Evolutionary conservation across 2,113 vertebrate genomes (phyloP).

Genomic region (Anseranas semipalmata): DNA sequence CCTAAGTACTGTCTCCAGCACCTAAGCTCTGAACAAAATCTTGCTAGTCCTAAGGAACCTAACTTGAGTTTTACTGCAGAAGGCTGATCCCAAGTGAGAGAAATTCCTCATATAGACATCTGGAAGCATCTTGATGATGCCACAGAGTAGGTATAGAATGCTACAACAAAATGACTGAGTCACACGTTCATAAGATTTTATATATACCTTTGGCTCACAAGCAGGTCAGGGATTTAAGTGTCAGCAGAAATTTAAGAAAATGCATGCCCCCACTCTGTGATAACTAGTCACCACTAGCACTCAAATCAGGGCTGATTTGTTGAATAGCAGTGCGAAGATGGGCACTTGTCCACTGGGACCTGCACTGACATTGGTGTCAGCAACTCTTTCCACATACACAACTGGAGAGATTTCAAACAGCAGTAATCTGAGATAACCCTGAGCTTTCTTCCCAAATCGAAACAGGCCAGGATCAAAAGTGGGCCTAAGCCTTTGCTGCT

Average conservation of each 20-base stretch:
- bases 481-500: neutral
- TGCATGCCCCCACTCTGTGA: neutral
- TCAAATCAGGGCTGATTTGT: neutral
- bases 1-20: neutral
- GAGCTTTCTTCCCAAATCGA: neutral
- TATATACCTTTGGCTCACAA: neutral
- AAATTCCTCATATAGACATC: fast-evolving
- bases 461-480: neutral
- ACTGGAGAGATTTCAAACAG: neutral
- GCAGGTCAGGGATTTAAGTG: neutral
- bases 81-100: neutral
- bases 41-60: neutral
- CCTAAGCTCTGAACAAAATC: neutral
- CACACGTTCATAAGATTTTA: neutral
- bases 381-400: neutral
- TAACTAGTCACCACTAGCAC: neutral
- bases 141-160: neutral
- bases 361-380: neutral
- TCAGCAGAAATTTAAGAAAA: neutral
- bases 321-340: neutral
- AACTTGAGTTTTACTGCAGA: neutral
- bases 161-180: neutral
- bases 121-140: neutral
- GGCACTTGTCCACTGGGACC: neutral
- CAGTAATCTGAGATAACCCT: neutral